Conservation (phyloP, 2,113 vertebrate genomes). For the Myrmecophaga tridactyla region DNA sequence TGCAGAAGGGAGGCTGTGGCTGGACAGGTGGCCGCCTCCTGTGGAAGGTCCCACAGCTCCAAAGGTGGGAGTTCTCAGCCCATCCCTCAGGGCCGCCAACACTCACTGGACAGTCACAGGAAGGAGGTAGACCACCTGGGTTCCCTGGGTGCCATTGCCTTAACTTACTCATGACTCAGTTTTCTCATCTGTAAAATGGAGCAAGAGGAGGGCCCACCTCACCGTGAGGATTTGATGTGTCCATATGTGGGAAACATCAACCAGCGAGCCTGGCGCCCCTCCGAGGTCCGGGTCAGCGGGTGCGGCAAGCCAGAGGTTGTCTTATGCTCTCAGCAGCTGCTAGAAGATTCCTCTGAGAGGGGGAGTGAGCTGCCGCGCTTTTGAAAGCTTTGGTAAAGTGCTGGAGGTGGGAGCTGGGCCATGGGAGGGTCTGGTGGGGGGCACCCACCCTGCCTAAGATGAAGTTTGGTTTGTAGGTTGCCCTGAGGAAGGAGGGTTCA, state of each 20-base stretch:
- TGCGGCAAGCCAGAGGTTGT: fast-evolving
- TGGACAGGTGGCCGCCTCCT: not conserved
- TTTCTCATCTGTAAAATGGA: not conserved
- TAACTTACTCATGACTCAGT: not conserved
- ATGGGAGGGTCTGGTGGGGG: not conserved
- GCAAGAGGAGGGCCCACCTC: not conserved
- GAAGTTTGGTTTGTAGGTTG: fast-evolving
- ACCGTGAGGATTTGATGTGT: no score
- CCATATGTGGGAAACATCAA: not conserved
- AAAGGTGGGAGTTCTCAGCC: fast-evolving
- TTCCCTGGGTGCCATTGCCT: not conserved
- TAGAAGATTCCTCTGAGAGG: not conserved
- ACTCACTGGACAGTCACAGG: not conserved
- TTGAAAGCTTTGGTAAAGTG: not conserved
- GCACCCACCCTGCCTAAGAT: fast-evolving
- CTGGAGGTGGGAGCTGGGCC: not conserved
- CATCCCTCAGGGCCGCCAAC: not conserved
- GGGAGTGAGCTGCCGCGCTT: not conserved
- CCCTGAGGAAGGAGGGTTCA: no score
- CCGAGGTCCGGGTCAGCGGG: fast-evolving
- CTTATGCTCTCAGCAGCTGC: not conserved
- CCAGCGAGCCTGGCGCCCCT: fast-evolving
- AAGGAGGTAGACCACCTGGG: not conserved
- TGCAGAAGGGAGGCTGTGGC: no score
- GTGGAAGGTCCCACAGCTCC: fast-evolving